These are phyloP conservation scores for Acronicta aceris DNA, from an alignment of 2,888 invertebrate species.

Conservation along the genomic window DNA sequence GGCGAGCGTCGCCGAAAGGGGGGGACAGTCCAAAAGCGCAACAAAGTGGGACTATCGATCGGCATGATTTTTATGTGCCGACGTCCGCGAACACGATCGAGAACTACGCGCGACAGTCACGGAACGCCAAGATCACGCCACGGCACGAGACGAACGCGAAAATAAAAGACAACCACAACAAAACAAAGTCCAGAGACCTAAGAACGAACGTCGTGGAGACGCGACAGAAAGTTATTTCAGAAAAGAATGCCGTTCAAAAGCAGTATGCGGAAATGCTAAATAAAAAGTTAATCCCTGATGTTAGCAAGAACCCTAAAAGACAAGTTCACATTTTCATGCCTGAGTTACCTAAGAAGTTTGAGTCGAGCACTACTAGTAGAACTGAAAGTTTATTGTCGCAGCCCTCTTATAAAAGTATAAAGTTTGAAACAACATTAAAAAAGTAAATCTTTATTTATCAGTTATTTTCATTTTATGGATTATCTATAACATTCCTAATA, in stretches of 20 bases:
- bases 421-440: conserved; percentile 48
- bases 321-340: conserved; percentile 94
- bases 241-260: conserved; percentile 78
- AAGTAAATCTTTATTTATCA: conserved; percentile 29
- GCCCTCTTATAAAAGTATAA: conserved; percentile 61
- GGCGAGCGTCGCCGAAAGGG: conserved; percentile 69
- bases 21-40: conserved; percentile 75
- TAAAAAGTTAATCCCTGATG: conserved; percentile 82
- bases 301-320: conserved; percentile 84
- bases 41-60: conserved; percentile 79
- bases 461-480: not conserved
- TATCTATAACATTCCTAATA: conserved; percentile 29
- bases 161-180: conserved; percentile 69
- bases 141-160: conserved; percentile 67
- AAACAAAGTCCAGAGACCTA: conserved; percentile 74
- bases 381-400: conserved; percentile 79
- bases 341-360: conserved; percentile 88
- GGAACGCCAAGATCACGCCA: conserved; percentile 79
- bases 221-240: conserved; percentile 78
- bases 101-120: conserved; percentile 87
- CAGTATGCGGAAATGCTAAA: conserved; percentile 82
- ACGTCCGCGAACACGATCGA: conserved; percentile 85
- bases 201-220: conserved; percentile 75
- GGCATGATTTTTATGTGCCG: conserved; percentile 81
- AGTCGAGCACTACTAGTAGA: conserved; percentile 69